phyloP scores from a whole-genome alignment of 2,797 vertebrate species.

The Paguma larvata region DNA sequence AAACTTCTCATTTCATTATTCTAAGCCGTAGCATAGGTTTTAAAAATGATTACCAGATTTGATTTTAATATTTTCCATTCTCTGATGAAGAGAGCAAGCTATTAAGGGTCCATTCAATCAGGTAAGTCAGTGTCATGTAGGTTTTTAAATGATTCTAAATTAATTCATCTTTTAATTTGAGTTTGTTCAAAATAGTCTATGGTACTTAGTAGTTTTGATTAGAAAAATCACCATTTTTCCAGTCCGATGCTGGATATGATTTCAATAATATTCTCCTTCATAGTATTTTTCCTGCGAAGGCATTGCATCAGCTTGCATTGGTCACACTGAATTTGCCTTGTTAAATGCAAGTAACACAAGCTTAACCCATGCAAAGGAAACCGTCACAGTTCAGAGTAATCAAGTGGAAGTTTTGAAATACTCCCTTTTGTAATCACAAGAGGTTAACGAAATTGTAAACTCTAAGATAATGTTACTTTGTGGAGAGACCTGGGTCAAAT shows the following conservation, averaged over 20 bases:
- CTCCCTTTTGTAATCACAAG: slow-evolving; percentile 73
- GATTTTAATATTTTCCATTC: slow-evolving; percentile 64
- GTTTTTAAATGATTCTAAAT: slow-evolving; percentile 49
- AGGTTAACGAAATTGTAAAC: slow-evolving; percentile 76
- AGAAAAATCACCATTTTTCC: neutral
- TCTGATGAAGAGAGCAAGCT: slow-evolving; percentile 14
- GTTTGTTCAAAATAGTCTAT: slow-evolving; percentile 55
- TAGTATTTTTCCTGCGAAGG: neutral
- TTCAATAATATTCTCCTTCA: slow-evolving; percentile 32
- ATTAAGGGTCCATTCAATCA: slow-evolving; percentile 32
- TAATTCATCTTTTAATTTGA: slow-evolving; percentile 44
- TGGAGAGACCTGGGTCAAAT: slow-evolving; percentile 78
- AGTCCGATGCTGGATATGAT: neutral
- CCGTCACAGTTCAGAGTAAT: slow-evolving; percentile 45
- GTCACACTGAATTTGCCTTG: slow-evolving; percentile 50
- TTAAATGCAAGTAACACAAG: slow-evolving; percentile 61
- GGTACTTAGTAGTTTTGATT: slow-evolving; percentile 44
- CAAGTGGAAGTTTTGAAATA: slow-evolving; percentile 52
- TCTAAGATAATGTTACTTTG: slow-evolving; percentile 76
- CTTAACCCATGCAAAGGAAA: slow-evolving; percentile 53
- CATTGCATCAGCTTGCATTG: neutral
- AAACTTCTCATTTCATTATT: slow-evolving; percentile 36
- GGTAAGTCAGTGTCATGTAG: neutral
- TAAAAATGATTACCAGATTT: slow-evolving; percentile 53
- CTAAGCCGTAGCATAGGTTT: neutral